Percentiles rank a stretch among this genome's conserved stretches.
Conservation (phyloP, 2,888 invertebrate species). For the Philonicus albiceps region DNA sequence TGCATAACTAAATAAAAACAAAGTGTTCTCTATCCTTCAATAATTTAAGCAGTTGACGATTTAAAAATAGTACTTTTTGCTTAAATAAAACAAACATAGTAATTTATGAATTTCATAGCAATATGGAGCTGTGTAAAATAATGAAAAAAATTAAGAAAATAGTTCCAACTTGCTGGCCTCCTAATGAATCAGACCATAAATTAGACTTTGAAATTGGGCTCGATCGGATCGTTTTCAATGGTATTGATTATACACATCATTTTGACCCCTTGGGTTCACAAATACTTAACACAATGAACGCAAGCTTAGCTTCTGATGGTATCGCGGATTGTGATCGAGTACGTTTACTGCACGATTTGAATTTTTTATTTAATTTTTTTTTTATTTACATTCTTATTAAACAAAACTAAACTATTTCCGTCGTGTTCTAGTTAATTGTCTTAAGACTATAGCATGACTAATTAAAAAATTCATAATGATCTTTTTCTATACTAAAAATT, state of each 20-base stretch:
- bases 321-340: background rate
- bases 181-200: background rate
- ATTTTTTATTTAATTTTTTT: background rate
- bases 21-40: background rate
- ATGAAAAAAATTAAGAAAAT: background rate
- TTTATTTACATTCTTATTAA: background rate
- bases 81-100: background rate
- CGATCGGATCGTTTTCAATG: background rate
- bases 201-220: background rate
- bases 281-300: background rate
- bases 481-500: no score
- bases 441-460: no score
- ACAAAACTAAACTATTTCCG: background rate
- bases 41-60: background rate
- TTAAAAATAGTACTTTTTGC: background rate
- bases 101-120: background rate
- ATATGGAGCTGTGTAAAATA: background rate
- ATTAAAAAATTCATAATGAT: no score
- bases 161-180: background rate
- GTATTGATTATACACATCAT: background rate
- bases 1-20: background rate
- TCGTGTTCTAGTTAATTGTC: background rate
- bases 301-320: background rate
- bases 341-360: background rate
- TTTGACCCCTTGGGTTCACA: conserved; percentile 1